Evolutionary conservation across 2,113 vertebrate species (phyloP).

Genomic region (Rhagologus leucostigma): DNA sequence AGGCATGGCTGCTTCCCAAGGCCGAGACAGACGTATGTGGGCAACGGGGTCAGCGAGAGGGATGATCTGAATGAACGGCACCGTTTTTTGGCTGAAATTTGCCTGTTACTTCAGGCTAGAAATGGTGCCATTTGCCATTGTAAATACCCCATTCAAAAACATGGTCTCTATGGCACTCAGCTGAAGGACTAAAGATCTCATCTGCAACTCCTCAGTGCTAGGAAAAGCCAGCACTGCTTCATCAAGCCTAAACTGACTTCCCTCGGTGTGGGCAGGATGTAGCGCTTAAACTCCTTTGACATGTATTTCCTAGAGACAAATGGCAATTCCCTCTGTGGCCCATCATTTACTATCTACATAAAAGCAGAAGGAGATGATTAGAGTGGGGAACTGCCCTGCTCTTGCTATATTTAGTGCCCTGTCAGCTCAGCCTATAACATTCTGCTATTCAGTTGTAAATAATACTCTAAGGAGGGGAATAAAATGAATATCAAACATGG

Average conservation of each 20-base stretch:
- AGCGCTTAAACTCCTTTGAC: background rate
- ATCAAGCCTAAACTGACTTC: background rate
- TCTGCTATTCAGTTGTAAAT: slow-evolving; percentile 16
- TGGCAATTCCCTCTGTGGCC: background rate
- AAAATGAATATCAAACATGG: background rate
- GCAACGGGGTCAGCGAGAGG: background rate
- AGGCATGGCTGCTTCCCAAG: background rate
- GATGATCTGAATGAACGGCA: background rate
- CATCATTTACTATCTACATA: slow-evolving; percentile 20
- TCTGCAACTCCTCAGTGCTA: background rate
- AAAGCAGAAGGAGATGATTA: slow-evolving; percentile 21
- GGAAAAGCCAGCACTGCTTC: background rate
- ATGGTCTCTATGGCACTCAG: background rate
- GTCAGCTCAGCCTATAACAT: background rate
- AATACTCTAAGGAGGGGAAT: background rate
- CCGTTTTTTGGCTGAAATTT: background rate
- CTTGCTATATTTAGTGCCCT: background rate
- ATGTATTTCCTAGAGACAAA: background rate
- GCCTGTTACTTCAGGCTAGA: background rate
- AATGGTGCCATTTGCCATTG: background rate
- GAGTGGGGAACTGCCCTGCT: background rate
- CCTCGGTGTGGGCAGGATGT: background rate
- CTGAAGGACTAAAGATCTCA: background rate
- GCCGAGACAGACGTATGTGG: fast-evolving
- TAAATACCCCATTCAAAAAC: background rate